These are phyloP conservation scores for Chelon labrosus DNA, from an alignment of 2,797 vertebrate species.

Conservation along the genomic window DNA sequence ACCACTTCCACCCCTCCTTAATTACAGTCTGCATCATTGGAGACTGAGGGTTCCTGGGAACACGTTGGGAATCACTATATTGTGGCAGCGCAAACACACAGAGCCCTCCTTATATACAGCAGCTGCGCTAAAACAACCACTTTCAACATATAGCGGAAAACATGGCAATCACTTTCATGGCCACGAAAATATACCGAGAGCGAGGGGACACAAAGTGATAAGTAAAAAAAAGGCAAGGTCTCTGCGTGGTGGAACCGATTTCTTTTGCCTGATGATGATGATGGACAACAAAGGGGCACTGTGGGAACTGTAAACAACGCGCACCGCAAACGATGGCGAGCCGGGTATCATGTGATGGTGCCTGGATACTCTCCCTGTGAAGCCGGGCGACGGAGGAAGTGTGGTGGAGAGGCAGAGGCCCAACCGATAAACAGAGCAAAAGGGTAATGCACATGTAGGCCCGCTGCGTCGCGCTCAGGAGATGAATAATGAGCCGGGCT, in stretches of 20 bases:
- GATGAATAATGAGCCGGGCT: slow-evolving; percentile 77
- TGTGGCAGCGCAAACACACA: slow-evolving; percentile 52
- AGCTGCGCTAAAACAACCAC: slow-evolving; percentile 48
- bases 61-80: slow-evolving; percentile 62
- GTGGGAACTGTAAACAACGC: slow-evolving; percentile 75
- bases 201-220: slow-evolving; percentile 43
- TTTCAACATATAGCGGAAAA: slow-evolving; percentile 40
- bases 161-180: slow-evolving; percentile 56
- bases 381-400: slow-evolving; percentile 59
- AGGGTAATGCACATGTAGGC: slow-evolving; percentile 68
- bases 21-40: slow-evolving; percentile 72
- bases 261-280: slow-evolving; percentile 68
- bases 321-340: slow-evolving; percentile 67
- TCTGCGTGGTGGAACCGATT: slow-evolving; percentile 53
- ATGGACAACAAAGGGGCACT: slow-evolving; percentile 63
- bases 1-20: slow-evolving; percentile 40
- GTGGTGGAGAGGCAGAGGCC: slow-evolving; percentile 70
- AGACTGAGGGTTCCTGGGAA: slow-evolving; percentile 61
- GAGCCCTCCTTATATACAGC: slow-evolving; percentile 33
- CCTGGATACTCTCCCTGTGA: slow-evolving; percentile 63
- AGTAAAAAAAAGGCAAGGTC: slow-evolving; percentile 21
- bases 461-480: slow-evolving; percentile 62
- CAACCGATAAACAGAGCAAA: slow-evolving; percentile 76
- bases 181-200: slow-evolving; percentile 24
- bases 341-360: slow-evolving; percentile 71